These are phyloP conservation scores for Zenarchopterus dispar DNA, from an alignment of 2,797 vertebrate species.

Conservation along the genomic window DNA sequence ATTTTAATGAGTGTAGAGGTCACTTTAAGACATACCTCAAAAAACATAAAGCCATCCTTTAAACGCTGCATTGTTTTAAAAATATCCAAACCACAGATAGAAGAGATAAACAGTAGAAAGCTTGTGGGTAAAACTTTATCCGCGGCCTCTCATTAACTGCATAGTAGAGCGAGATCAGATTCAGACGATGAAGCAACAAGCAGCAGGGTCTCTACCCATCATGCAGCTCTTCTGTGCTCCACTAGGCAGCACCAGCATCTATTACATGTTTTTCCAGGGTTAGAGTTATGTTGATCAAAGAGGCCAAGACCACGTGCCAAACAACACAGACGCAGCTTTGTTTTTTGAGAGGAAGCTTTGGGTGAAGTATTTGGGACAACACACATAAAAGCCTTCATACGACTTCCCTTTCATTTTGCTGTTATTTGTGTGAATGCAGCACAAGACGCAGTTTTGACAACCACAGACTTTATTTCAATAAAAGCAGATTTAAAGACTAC, in stretches of 20 bases:
- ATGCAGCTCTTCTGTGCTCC: slow-evolving; percentile 34
- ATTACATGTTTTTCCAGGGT: slow-evolving; percentile 21
- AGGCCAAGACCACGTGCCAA: slow-evolving; percentile 17
- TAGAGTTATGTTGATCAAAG: slow-evolving; percentile 34
- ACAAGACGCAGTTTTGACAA: slow-evolving; percentile 41
- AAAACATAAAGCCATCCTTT: too few species aligned
- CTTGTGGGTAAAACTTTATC: background rate
- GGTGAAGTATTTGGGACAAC: slow-evolving; percentile 4
- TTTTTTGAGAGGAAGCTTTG: slow-evolving; percentile 14
- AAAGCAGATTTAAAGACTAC: slow-evolving; percentile 70
- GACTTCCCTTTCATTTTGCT: background rate
- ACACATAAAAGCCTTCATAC: background rate
- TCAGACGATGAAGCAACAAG: slow-evolving; percentile 16
- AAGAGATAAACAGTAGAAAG: slow-evolving; percentile 2
- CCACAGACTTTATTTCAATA: slow-evolving; percentile 76
- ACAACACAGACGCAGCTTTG: slow-evolving; percentile 18
- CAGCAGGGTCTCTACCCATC: slow-evolving; percentile 21
- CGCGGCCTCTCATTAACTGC: slow-evolving; percentile 12
- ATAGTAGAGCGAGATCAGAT: slow-evolving; percentile 9
- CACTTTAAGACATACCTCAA: too few species aligned
- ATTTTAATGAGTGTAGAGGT: too few species aligned
- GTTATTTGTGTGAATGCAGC: slow-evolving; percentile 4
- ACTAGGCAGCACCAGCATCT: slow-evolving; percentile 22
- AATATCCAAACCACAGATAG: background rate
- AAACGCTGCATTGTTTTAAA: slow-evolving; percentile 4